phyloP scores from a whole-genome alignment of 2,888 invertebrate genomes.

The Acanthosepion esculentum region DNA sequence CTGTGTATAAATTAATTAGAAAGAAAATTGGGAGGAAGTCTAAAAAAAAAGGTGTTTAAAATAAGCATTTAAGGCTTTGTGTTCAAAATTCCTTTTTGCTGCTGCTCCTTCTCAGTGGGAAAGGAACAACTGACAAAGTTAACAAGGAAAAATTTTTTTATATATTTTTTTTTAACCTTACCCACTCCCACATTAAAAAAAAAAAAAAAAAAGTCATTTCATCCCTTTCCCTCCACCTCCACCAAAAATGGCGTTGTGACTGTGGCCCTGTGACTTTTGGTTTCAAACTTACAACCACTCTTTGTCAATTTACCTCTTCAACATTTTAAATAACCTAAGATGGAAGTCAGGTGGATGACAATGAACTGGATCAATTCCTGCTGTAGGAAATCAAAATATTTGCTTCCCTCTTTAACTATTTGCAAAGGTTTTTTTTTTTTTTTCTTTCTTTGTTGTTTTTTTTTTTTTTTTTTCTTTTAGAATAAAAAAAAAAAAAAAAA shows the following conservation, averaged over 20 bases:
- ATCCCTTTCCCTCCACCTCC: background rate
- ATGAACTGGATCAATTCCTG: background rate
- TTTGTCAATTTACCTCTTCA: background rate
- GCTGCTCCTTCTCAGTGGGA: background rate
- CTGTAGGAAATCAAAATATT: background rate
- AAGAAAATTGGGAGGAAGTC: background rate
- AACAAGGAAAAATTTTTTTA: too few relatives aligned
- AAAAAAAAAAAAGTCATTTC: background rate
- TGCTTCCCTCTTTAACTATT: background rate
- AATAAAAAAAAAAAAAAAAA: background rate
- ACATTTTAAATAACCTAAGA: background rate
- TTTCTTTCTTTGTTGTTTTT: background rate
- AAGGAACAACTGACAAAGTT: too few relatives aligned
- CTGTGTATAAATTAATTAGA: background rate
- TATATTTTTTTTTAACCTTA: too few relatives aligned
- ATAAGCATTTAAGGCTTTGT: background rate
- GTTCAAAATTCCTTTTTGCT: background rate
- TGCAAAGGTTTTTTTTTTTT: background rate
- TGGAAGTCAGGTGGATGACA: background rate
- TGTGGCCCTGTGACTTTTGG: background rate
- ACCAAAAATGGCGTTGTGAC: slow-evolving; percentile 8
- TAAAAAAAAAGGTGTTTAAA: background rate
- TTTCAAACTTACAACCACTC: background rate
- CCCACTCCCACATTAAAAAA: too few relatives aligned
- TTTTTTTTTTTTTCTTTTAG: background rate